Percentiles rank a stretch among this genome's conserved stretches.
Evolutionary conservation across 1,140 invertebrate genomes (phyloP).

Genomic region (Goniozus legneri): DNA sequence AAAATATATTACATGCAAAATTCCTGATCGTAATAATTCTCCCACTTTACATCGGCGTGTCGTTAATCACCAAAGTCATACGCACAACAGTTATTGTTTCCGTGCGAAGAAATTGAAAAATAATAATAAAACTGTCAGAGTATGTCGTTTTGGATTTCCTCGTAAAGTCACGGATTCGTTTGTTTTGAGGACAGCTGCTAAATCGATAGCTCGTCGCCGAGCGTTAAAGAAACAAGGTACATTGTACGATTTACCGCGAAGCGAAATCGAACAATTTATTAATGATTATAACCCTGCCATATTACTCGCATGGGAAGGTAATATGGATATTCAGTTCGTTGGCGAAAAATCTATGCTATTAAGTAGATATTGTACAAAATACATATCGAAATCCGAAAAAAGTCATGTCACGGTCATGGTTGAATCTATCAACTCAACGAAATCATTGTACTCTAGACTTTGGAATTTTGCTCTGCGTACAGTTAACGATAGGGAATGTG

Average conservation of each 20-base stretch:
- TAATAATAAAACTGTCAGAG: constrained; percentile 6
- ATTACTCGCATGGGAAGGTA: constrained; percentile 33
- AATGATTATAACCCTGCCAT: constrained; percentile 43
- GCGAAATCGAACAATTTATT: constrained; percentile 21
- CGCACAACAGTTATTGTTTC: constrained; percentile 23
- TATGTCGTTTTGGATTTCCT: constrained; percentile 31
- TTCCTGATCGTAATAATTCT: neutral
- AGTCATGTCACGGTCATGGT: constrained; percentile 9
- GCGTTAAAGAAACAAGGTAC: constrained; percentile 27
- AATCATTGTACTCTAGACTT: constrained; percentile 7
- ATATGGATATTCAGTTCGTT: constrained; percentile 41
- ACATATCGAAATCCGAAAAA: constrained; percentile 25
- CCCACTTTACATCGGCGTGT: constrained; percentile 14
- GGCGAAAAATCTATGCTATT: constrained; percentile 36
- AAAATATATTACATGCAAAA: constrained; percentile 1
- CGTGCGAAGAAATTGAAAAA: constrained; percentile 15
- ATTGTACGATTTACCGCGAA: constrained; percentile 33
- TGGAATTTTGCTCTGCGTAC: constrained; percentile 18
- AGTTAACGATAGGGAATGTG: constrained; percentile 6
- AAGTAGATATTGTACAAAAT: constrained; percentile 31
- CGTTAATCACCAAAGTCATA: constrained; percentile 22
- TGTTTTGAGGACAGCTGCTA: constrained; percentile 19
- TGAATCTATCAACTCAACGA: constrained; percentile 13
- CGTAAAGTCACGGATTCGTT: constrained; percentile 23
- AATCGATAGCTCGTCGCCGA: constrained; percentile 24